Evolutionary conservation across 2,888 invertebrate genomes (phyloP).

Genomic region (Diogma glabrata): DNA sequence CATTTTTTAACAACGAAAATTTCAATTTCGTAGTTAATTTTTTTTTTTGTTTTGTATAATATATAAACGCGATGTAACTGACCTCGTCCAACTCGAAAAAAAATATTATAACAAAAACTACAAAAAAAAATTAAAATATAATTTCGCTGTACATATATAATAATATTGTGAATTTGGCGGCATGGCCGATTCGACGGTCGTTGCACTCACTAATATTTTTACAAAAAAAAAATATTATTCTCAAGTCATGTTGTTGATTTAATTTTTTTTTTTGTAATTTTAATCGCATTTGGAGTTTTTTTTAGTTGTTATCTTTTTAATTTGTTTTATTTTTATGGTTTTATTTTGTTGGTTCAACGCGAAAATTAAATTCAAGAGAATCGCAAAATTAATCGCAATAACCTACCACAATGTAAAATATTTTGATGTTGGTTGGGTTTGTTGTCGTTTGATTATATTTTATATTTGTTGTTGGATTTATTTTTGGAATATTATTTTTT

Average conservation of each 20-base stretch:
- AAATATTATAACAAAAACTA: background rate
- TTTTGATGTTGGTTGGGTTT: too few species aligned
- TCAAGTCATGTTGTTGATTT: slow-evolving; percentile 6
- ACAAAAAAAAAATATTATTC: slow-evolving; percentile 6
- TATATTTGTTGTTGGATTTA: too few species aligned
- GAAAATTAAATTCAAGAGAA: slow-evolving; percentile 5
- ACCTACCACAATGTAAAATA: slow-evolving; percentile 8
- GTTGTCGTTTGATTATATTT: too few species aligned
- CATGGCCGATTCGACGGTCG: slow-evolving; percentile 8
- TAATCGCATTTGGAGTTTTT: slow-evolving; percentile 8
- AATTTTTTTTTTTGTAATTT: slow-evolving; percentile 6
- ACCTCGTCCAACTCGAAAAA: slow-evolving; percentile 5
- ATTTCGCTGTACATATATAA: too few species aligned
- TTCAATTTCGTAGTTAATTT: too few species aligned
- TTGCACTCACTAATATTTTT: slow-evolving; percentile 5
- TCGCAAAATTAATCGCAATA: too few species aligned
- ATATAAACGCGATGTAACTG: slow-evolving; percentile 9
- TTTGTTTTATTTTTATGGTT: slow-evolving; percentile 6
- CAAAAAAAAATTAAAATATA: slow-evolving; percentile 5
- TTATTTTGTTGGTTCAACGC: slow-evolving; percentile 7
- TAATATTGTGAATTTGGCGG: slow-evolving; percentile 8
- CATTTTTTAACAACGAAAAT: too few species aligned
- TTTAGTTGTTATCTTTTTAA: slow-evolving; percentile 2
- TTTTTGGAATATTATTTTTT: too few species aligned
- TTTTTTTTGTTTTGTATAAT: slow-evolving; percentile 6